These are phyloP conservation scores for Diadumene lineata DNA, from an alignment of 92 coral and sea anemone genomes.

Conservation along the genomic window DNA sequence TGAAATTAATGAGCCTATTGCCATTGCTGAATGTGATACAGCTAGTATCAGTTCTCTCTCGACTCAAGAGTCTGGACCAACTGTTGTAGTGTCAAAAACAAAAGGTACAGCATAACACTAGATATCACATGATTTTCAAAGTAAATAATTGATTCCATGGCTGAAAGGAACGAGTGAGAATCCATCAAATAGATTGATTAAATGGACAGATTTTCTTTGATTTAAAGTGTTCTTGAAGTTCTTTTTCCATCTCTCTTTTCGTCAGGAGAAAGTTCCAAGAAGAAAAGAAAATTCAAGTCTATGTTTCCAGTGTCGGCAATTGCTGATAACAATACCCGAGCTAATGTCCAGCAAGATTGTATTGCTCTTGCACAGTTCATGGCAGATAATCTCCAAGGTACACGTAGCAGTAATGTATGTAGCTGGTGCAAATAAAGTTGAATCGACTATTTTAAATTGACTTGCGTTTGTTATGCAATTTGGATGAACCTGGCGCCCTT, in stretches of 20 bases:
- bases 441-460: too few species aligned
- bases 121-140: neutral
- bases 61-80: conserved; percentile 20
- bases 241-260: neutral
- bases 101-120: conserved; percentile 19
- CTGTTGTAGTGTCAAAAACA: conserved; percentile 16
- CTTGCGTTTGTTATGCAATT: too few species aligned
- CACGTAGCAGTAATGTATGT: neutral
- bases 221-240: neutral
- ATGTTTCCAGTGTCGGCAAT: conserved; percentile 95
- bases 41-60: conserved; percentile 12
- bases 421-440: too few species aligned
- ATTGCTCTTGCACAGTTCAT: conserved; percentile 65
- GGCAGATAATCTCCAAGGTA: neutral
- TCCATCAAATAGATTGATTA: too few species aligned
- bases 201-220: too few species aligned
- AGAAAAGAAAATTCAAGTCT: conserved; percentile 89
- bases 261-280: conserved; percentile 55
- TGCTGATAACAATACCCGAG: conserved; percentile 84
- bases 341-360: conserved; percentile 75
- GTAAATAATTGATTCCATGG: neutral
- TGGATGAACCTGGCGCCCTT: too few species aligned
- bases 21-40: conserved; percentile 7
- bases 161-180: neutral
- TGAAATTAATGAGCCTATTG: conserved; percentile 4